phyloP scores from a whole-genome alignment of 2,113 vertebrate genomes.

The Carassius auratus region DNA sequence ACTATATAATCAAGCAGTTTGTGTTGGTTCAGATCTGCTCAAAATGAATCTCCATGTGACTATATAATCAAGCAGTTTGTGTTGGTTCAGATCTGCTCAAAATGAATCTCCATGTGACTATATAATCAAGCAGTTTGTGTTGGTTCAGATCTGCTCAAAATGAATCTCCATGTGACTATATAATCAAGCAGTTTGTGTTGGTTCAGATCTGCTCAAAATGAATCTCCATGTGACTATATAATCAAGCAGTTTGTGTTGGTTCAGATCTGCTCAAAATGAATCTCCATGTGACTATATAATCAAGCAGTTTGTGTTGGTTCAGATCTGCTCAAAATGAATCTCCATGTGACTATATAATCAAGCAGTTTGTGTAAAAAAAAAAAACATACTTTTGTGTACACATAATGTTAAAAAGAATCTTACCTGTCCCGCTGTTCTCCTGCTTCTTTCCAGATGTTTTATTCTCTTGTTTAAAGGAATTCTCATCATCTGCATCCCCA shows the following conservation, averaged over 20 bases:
- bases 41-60: neutral
- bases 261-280: neutral
- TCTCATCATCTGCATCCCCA: slow-evolving; percentile 89
- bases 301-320: neutral
- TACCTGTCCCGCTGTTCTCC: slow-evolving; percentile 81
- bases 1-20: neutral
- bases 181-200: neutral
- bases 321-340: neutral
- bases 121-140: neutral
- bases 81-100: neutral
- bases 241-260: neutral
- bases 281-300: neutral
- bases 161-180: neutral
- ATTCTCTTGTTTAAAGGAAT: slow-evolving; percentile 84
- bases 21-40: neutral
- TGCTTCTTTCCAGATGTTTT: slow-evolving; percentile 83
- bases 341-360: neutral
- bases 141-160: neutral
- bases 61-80: neutral
- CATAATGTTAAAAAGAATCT: slow-evolving; percentile 3
- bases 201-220: neutral
- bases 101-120: neutral
- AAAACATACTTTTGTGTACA: no score
- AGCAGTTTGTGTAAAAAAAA: neutral
- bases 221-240: neutral